phyloP scores from a whole-genome alignment of 2,113 vertebrate genomes.

The Gopherus evgoodei region DNA sequence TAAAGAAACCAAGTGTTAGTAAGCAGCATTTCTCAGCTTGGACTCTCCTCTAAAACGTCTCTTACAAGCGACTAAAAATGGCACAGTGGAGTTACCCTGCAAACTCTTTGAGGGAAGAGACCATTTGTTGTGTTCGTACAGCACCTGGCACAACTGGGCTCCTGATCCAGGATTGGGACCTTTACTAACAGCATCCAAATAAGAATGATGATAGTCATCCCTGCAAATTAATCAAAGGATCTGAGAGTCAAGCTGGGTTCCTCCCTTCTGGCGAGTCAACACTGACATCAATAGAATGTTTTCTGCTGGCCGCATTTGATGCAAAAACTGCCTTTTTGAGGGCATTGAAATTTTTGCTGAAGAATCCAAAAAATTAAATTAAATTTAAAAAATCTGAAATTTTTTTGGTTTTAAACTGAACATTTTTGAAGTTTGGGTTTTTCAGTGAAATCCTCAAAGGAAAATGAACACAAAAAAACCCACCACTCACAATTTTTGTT shows the following conservation, averaged over 20 bases:
- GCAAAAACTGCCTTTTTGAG: neutral
- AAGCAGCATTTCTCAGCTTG: rapidly evolving
- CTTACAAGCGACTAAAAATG: neutral
- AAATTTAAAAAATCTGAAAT: neutral
- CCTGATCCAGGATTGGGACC: neutral
- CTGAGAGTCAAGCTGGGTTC: neutral
- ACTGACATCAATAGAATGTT: neutral
- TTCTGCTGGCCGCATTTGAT: too few relatives aligned
- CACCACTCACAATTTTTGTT: neutral
- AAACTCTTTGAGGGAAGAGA: neutral
- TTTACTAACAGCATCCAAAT: neutral
- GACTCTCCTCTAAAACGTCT: neutral
- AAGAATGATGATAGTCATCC: neutral
- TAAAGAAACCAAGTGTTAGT: neutral
- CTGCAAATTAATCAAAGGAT: neutral
- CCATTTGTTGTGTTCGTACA: neutral
- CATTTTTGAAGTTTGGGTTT: neutral
- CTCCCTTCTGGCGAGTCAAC: neutral
- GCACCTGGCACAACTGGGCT: neutral
- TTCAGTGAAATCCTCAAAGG: neutral
- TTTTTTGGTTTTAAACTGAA: neutral
- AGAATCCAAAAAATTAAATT: neutral
- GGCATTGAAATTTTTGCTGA: neutral
- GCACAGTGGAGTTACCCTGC: too few relatives aligned
- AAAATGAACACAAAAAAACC: neutral